Evolutionary conservation across 2,888 invertebrate species (phyloP).

Genomic region (Lacanobia wlatinum): DNA sequence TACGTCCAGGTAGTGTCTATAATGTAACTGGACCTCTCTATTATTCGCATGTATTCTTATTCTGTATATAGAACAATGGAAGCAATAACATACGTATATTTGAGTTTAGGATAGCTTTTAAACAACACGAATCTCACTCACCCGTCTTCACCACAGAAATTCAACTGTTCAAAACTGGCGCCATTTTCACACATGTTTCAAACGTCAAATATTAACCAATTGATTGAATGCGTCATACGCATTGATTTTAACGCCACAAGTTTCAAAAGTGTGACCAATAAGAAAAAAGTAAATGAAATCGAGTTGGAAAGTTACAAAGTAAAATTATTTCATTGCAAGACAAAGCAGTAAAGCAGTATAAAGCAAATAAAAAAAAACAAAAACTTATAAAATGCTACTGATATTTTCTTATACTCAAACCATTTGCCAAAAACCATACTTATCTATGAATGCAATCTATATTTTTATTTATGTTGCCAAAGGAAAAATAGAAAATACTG

Average conservation of each 20-base stretch:
- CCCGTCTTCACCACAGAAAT: constrained; percentile 2
- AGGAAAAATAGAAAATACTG: not conserved
- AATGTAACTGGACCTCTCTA: not conserved
- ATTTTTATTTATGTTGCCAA: constrained; percentile 43
- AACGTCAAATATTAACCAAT: constrained; percentile 47
- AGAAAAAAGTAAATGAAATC: not conserved
- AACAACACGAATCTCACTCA: not conserved
- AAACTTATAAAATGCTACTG: not conserved
- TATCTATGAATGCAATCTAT: constrained; percentile 32
- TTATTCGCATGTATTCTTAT: not conserved
- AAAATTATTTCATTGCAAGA: not conserved
- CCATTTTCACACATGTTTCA: constrained; percentile 48
- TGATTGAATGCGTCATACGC: constrained; percentile 22
- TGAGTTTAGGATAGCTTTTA: not conserved
- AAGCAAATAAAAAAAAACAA: not conserved
- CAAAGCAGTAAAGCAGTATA: not conserved
- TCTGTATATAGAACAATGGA: not conserved
- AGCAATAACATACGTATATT: not conserved
- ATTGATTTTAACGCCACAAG: too few species aligned
- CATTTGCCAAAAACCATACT: constrained; percentile 3
- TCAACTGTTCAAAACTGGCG: constrained; percentile 36
- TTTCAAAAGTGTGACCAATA: constrained; percentile 26
- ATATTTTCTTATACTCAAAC: fast-evolving
- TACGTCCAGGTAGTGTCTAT: not conserved
- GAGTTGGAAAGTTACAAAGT: not conserved